A percentile compares a stretch with the other conserved stretches of the same genome.
Evolutionary conservation across 2,113 vertebrate species (phyloP).

Genomic region (Anoura caudifer): DNA sequence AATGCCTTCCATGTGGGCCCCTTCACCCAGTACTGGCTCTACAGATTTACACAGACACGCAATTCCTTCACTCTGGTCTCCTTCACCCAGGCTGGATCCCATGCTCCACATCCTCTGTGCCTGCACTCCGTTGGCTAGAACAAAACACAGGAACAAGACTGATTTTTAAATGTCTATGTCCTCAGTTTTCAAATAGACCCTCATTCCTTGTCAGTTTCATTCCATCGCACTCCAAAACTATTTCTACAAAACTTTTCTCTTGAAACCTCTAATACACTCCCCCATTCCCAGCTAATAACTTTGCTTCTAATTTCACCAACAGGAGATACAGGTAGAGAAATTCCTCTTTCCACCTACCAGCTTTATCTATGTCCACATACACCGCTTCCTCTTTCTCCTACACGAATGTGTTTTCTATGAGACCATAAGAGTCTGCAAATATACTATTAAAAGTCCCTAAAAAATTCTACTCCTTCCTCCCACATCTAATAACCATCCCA

Average conservation of each 20-base stretch:
- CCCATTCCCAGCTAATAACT: neutral
- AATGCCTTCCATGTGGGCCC: neutral
- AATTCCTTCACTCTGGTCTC: neutral
- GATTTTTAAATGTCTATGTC: neutral
- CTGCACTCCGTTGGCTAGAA: neutral
- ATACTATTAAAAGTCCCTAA: neutral
- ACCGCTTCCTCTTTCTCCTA: neutral
- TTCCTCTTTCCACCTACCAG: neutral
- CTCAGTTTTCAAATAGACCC: neutral
- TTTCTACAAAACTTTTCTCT: neutral
- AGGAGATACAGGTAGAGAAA: neutral
- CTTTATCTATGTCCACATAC: neutral
- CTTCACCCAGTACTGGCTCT: neutral
- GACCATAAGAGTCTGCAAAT: neutral
- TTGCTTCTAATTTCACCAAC: neutral
- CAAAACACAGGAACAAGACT: neutral
- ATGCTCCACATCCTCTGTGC: neutral
- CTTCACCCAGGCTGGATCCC: neutral
- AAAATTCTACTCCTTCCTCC: neutral
- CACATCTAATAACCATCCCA: neutral
- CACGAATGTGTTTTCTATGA: neutral
- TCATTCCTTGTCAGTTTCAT: neutral
- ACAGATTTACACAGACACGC: accelerated
- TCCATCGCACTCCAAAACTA: neutral
- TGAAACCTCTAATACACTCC: neutral